Conservation (phyloP, 2,888 invertebrate genomes). For the Pemphredon lugubris region DNA sequence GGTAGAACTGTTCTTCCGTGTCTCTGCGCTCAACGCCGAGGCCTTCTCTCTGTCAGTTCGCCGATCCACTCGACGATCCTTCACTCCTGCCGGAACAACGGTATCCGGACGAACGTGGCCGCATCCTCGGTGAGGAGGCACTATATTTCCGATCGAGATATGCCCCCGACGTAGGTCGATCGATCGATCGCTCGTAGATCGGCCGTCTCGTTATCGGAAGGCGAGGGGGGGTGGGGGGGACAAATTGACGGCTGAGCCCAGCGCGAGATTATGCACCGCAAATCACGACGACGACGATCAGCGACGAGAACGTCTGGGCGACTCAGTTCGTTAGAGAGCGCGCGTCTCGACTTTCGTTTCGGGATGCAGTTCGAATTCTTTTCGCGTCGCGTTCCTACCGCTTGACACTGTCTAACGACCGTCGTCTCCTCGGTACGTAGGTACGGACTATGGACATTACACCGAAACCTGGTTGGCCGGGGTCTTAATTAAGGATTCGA, state of each 20-base stretch:
- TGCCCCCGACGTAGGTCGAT: constrained; percentile 24
- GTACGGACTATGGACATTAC: too few relatives aligned
- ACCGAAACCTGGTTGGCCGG: constrained; percentile 2
- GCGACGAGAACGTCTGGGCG: constrained; percentile 16
- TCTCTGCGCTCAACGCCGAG: constrained; percentile 26
- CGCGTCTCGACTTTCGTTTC: neutral
- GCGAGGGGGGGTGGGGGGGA: too few relatives aligned
- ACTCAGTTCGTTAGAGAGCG: constrained; percentile 29
- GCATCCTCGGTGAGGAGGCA: constrained; percentile 34
- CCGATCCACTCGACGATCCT: constrained; percentile 47
- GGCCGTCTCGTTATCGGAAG: neutral
- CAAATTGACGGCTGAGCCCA: constrained; percentile 31
- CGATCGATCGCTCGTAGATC: constrained; percentile 24
- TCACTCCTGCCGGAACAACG: constrained; percentile 33
- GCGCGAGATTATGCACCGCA: constrained; percentile 23
- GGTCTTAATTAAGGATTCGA: constrained; percentile 45
- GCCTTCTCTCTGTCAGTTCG: constrained; percentile 42
- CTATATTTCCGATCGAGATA: constrained; percentile 19
- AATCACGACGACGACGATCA: constrained; percentile 40
- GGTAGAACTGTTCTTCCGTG: constrained; percentile 23
- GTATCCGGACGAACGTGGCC: constrained; percentile 16
- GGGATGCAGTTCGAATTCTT: constrained; percentile 12
- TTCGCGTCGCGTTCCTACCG: neutral
- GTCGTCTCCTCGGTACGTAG: too few relatives aligned
- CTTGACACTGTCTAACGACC: too few relatives aligned